Evolutionary conservation across 2,888 invertebrate species (phyloP), one percentile per base, ranked within the genome.

Genomic region (Hoplodrina ambigua): DNA sequence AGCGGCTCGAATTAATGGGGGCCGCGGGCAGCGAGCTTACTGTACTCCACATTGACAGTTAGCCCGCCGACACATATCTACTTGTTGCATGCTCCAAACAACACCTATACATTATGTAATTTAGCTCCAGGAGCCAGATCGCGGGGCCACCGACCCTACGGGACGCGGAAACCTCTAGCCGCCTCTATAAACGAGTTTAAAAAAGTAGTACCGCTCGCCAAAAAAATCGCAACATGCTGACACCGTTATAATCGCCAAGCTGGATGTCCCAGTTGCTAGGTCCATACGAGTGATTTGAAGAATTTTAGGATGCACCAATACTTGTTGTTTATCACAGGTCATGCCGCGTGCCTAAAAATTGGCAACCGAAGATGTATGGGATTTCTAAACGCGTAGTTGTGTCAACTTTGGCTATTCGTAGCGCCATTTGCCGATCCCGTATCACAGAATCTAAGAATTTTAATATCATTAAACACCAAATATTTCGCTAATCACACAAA

Each of bases 211-310:
- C 95, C 96, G 95, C 96, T 95, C 93, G 93, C 96, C 96, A 96
- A 96, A 96, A 96, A 96, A 96, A 96, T 96, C 95, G 95, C 96
- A 95, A 96, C 96, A 96, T 96, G 96, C 95, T 96, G 96, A 95
- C 96, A 96, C 96, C 96, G 96, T 96, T 96, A 96, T 94, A 94
- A 94, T 95, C 95, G 96, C 96, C 96, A 94, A 94, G 94, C 94
- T 95, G 96, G 96, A 95, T 95, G 96, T 94, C 94, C 96, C 93
- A 95, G 93, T 94, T 96, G 95, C 92, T 93, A 93, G 92, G 90
- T 92, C 92, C 90, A 92, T 89, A 92, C 89, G 93, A 93, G 91
- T 89, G 90, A 88, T 92, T 90, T 90, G 90, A 90, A 89, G 91
- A 92, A 91, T 92, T 92, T 89, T 89, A 90, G 87, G 92, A 94